Percentiles rank a stretch among this genome's conserved stretches.
Evolutionary conservation across 2,113 vertebrate genomes (phyloP).

Genomic region (Eptesicus fuscus): DNA sequence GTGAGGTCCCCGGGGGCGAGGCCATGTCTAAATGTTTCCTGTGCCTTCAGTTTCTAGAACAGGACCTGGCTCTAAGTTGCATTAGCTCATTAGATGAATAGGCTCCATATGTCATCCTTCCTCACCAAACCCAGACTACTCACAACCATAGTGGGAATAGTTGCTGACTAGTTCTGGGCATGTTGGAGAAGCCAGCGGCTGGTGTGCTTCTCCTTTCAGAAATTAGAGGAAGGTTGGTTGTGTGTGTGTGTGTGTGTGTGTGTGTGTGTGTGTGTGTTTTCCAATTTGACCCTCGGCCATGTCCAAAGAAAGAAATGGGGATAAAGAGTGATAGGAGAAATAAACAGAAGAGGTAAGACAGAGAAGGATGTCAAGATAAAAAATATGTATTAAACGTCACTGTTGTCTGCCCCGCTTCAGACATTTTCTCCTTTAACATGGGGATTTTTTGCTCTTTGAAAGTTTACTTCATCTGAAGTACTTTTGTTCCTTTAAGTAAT

Average conservation of each 20-base stretch:
- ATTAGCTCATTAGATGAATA: not conserved
- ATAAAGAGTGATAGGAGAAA: not conserved
- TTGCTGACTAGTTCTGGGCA: not conserved
- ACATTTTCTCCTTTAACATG: not conserved
- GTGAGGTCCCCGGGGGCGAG: fast-evolving
- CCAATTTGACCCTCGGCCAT: not conserved
- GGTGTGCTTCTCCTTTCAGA: not conserved
- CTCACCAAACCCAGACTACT: not conserved
- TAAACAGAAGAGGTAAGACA: not conserved
- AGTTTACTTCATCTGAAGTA: not conserved
- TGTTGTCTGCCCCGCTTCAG: not conserved
- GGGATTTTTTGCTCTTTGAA: not conserved
- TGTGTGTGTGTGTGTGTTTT: too few relatives aligned
- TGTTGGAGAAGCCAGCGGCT: not conserved
- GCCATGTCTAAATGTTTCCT: not conserved
- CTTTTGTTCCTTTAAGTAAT: not conserved
- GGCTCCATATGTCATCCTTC: not conserved
- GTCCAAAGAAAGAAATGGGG: not conserved
- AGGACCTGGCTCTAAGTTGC: not conserved
- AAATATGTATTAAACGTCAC: not conserved
- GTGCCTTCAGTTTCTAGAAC: not conserved
- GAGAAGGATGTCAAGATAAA: not conserved
- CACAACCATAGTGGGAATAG: not conserved
- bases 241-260: too few relatives aligned
- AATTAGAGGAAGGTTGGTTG: not conserved